Evolutionary conservation across 2,888 invertebrate species (phyloP), one percentile per base, ranked within the genome.

Genomic region (Thymelicus lineola): DNA sequence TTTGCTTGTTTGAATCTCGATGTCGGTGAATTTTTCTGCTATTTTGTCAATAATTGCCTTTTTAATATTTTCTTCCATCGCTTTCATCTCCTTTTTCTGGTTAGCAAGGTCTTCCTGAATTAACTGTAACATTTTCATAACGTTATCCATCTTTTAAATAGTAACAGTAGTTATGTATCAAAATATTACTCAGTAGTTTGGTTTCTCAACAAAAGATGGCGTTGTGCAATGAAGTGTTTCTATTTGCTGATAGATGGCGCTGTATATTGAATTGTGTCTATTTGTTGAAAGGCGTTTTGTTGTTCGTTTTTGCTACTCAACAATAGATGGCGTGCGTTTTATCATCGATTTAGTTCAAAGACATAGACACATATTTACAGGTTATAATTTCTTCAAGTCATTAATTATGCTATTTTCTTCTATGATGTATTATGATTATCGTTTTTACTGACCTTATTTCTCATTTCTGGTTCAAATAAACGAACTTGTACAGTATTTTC

Each of bases 61-160:
- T 45, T 0, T 45, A 45, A 45, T 45, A 14, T 14, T 45, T 45
- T 45, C 45, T 45, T 45, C 45, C 45, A 45, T 45, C 45, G 14
- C 0, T 45, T 45, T 45, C 45, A 45, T 45, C 12, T 12, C 14
- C 45, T 12, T 45, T 45, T 5, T 45, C 42, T 42, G 42, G 42
- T 10, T 42, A 42, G 6, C 42, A 45, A 45, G 45, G 1, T 45
- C 45, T 12, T 45, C 45, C 45, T 45, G 45, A 5, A 45, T 45
- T 45, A 45, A 45, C 45, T 45, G 45, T 0, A 45, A 45, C 45
- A 45, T 45, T 45, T 45, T 45, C 45, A 45, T 10, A 45, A 12
- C 45, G 12, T 45, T 12, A 45, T 35, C 12, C 20, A 58, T 63
- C 58, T 69, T 63, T 20, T 9, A 45, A 38, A 45, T 45, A 45